phyloP scores from a whole-genome alignment of 1,140 invertebrate species.

The Leptopilina clavipes region DNA sequence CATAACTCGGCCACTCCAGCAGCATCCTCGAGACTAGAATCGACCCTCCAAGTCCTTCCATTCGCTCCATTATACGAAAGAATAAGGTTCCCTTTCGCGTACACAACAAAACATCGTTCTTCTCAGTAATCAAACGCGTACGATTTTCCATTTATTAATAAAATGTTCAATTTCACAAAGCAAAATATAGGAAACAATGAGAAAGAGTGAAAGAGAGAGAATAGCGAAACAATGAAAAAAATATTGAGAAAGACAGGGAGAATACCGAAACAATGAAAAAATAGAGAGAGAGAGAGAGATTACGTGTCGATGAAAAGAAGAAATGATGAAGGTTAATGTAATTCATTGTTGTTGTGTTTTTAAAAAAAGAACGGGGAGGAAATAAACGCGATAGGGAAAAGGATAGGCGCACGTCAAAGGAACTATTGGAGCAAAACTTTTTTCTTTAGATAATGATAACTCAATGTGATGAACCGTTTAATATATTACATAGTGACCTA shows the following conservation, averaged over 20 bases:
- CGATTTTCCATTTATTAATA: slow-evolving; percentile 7
- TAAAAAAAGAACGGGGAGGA: not conserved
- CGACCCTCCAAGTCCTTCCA: slow-evolving; percentile 20
- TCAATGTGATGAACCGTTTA: slow-evolving; percentile 31
- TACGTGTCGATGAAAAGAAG: slow-evolving; percentile 15
- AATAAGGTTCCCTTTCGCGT: slow-evolving; percentile 4
- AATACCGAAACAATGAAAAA: not conserved
- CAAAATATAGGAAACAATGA: not conserved
- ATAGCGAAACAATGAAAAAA: too few species aligned
- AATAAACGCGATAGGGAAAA: not conserved
- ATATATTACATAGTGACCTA: slow-evolving; percentile 8
- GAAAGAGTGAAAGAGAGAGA: too few species aligned
- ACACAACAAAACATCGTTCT: not conserved
- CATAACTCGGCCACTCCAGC: slow-evolving; percentile 30
- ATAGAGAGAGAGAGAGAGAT: not conserved
- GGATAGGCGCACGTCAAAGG: not conserved
- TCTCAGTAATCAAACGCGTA: not conserved
- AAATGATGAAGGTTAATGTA: slow-evolving; percentile 13
- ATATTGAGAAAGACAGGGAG: not conserved
- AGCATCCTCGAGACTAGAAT: slow-evolving; percentile 10
- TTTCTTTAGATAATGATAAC: not conserved
- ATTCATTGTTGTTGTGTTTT: slow-evolving; percentile 11
- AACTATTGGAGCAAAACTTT: not conserved
- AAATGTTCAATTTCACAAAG: slow-evolving; percentile 24
- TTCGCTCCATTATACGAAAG: slow-evolving; percentile 31